Evolutionary conservation across 2,888 invertebrate species (phyloP).

Genomic region (Parnassius orleans): DNA sequence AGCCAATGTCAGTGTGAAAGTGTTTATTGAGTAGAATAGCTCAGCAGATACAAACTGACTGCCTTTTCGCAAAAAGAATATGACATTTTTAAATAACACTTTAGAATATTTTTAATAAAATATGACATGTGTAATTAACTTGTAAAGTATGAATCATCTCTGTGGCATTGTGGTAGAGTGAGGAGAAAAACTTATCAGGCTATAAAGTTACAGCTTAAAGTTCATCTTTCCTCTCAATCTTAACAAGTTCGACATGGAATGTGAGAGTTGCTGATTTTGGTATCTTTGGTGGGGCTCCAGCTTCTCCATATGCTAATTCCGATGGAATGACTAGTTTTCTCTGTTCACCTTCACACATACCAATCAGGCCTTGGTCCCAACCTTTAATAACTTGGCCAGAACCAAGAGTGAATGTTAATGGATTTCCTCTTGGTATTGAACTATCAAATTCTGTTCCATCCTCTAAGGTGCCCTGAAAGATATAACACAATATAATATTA

Average conservation of each 20-base stretch:
- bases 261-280: conserved; percentile 89
- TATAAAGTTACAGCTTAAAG: conserved; percentile 46
- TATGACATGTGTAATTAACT: too few relatives aligned
- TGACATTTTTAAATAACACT: too few relatives aligned
- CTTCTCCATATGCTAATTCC: conserved; percentile 90
- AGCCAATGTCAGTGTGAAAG: too few relatives aligned
- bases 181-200: too few relatives aligned
- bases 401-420: conserved; percentile 90
- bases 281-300: conserved; percentile 91
- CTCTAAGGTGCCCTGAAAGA: conserved; percentile 87
- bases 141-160: too few relatives aligned
- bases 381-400: conserved; percentile 93
- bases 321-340: conserved; percentile 92
- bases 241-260: conserved; percentile 90
- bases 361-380: conserved; percentile 94
- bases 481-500: conserved; percentile 1
- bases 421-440: conserved; percentile 86
- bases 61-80: too few relatives aligned
- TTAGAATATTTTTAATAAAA: too few relatives aligned
- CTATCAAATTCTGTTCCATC: conserved; percentile 94
- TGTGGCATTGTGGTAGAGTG: too few relatives aligned
- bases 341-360: conserved; percentile 94
- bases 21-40: too few relatives aligned
- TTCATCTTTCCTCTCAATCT: conserved; percentile 85
- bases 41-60: too few relatives aligned